Conservation (phyloP, 1,140 invertebrate species). For the Venustaconcha ellipsiformis region DNA sequence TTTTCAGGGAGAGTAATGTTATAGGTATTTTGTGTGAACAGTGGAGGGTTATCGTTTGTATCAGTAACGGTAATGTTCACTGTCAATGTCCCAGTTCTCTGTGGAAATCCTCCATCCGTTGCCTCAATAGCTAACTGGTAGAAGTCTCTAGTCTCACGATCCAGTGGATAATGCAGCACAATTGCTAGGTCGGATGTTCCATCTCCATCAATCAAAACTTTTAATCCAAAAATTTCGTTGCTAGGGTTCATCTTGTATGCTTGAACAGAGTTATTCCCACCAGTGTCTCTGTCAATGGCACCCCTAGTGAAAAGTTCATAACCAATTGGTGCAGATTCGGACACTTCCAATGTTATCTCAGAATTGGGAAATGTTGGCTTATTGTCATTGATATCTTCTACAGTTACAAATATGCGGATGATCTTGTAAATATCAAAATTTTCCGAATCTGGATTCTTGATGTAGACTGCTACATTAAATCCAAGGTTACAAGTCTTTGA, state of each 20-base stretch:
- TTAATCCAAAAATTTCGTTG: constrained; percentile 53
- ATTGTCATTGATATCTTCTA: constrained; percentile 91
- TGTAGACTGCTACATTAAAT: constrained; percentile 56
- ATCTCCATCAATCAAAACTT: constrained; percentile 44
- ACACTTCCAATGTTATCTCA: constrained; percentile 41
- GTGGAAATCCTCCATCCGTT: constrained; percentile 90
- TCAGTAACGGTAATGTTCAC: constrained; percentile 93
- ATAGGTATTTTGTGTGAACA: constrained; percentile 74
- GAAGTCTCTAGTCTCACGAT: constrained; percentile 90
- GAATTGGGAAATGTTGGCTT: constrained; percentile 79
- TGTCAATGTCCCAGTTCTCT: constrained; percentile 90
- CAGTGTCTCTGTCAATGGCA: constrained; percentile 71
- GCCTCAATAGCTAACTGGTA: constrained; percentile 89
- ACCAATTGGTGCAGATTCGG: constrained; percentile 67
- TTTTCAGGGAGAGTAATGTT: constrained; percentile 88
- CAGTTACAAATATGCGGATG: constrained; percentile 54
- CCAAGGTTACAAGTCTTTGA: constrained; percentile 37
- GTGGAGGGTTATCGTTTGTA: constrained; percentile 95
- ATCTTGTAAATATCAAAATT: constrained; percentile 53
- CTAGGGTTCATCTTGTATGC: constrained; percentile 52
- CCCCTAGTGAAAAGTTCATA: constrained; percentile 78
- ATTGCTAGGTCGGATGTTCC: constrained; percentile 52
- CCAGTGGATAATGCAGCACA: constrained; percentile 71
- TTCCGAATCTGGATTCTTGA: constrained; percentile 30
- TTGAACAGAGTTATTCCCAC: constrained; percentile 71